phyloP scores from a whole-genome alignment of 2,888 invertebrate species.

The Meiosimyza platycephala region DNA sequence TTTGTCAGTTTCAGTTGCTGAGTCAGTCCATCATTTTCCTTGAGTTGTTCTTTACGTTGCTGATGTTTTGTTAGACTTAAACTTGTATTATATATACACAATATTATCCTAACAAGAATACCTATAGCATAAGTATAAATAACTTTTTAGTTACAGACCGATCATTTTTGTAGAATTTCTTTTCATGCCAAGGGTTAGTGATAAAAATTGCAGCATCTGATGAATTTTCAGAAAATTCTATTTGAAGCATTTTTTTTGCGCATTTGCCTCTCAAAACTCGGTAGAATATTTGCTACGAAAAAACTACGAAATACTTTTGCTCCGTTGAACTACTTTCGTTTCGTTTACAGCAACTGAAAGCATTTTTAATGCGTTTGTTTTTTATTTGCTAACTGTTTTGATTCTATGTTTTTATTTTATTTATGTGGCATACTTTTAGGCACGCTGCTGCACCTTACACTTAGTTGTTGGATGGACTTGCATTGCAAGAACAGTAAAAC shows the following conservation, averaged over 20 bases:
- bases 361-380: conserved; percentile 20
- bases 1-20: conserved; percentile 24
- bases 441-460: background rate
- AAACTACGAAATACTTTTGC: conserved; percentile 14
- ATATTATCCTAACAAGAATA: conserved; percentile 8
- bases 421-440: conserved; percentile 20
- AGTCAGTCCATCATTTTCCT: conserved; percentile 28
- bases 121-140: background rate
- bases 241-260: background rate
- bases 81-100: background rate
- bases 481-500: background rate
- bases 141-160: background rate
- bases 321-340: conserved; percentile 13
- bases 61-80: background rate
- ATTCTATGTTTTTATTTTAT: conserved; percentile 16
- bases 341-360: conserved; percentile 9
- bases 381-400: background rate
- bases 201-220: conserved; percentile 5
- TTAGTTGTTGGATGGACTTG: background rate
- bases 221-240: conserved; percentile 9
- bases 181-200: background rate
- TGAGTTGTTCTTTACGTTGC: background rate
- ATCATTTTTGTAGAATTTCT: background rate
- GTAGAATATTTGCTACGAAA: background rate
- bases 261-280: background rate